Evolutionary conservation across 2,888 invertebrate species (phyloP).

Genomic region (Acrocyrtus sp.): DNA sequence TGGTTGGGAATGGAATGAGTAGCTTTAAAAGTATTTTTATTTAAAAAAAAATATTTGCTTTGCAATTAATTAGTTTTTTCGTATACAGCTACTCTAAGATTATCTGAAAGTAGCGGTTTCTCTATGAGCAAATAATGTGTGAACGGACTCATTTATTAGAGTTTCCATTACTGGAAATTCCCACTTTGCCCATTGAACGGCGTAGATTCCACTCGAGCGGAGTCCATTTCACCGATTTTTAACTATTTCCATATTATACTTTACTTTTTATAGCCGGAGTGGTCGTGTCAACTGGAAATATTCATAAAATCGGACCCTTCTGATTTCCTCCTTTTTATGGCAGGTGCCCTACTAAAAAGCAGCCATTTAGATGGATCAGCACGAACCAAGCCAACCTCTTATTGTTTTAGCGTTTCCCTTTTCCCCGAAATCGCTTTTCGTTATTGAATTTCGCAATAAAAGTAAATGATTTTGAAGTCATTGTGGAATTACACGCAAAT

Average conservation of each 20-base stretch:
- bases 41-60: too few relatives aligned
- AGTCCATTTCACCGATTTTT: not conserved
- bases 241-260: too few relatives aligned
- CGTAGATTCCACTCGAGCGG: not conserved
- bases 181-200: slow-evolving; percentile 35
- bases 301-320: not conserved
- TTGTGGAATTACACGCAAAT: slow-evolving; percentile 44
- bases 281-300: slow-evolving; percentile 31
- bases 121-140: too few relatives aligned
- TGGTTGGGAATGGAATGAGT: too few relatives aligned
- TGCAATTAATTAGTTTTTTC: too few relatives aligned
- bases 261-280: too few relatives aligned
- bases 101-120: too few relatives aligned
- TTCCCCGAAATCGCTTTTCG: slow-evolving; percentile 13
- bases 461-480: slow-evolving; percentile 29
- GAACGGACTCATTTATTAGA: not conserved
- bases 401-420: not conserved
- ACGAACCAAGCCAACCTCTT: not conserved
- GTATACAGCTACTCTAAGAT: too few relatives aligned
- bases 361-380: not conserved
- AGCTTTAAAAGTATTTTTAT: too few relatives aligned
- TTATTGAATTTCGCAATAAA: slow-evolving; percentile 44
- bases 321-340: not conserved
- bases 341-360: not conserved
- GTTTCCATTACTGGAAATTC: slow-evolving; percentile 32